phyloP scores from a whole-genome alignment of 2,113 vertebrate genomes.

The Eurystomus gularis region DNA sequence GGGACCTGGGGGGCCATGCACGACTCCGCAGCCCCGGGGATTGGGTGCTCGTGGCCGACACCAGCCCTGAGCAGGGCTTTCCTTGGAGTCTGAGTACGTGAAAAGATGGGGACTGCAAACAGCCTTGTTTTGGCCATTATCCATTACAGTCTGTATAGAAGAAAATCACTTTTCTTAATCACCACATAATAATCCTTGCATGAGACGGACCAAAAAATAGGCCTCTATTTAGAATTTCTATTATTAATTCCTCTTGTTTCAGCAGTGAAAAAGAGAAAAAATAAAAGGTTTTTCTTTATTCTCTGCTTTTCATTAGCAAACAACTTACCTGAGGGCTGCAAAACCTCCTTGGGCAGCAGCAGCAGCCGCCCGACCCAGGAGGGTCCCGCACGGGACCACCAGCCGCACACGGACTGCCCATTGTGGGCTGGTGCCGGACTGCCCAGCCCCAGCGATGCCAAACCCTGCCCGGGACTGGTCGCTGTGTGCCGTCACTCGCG shows the following conservation, averaged over 20 bases:
- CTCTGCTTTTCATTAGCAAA: not conserved
- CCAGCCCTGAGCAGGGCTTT: too few species aligned
- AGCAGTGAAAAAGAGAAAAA: not conserved
- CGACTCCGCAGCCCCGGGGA: not conserved
- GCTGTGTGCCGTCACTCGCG: too few species aligned
- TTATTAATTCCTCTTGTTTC: not conserved
- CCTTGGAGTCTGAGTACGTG: too few species aligned
- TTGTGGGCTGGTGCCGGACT: too few species aligned
- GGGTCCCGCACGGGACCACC: not conserved
- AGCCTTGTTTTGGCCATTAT: not conserved
- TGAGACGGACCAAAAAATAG: not conserved
- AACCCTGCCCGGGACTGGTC: not conserved
- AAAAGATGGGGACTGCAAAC: not conserved
- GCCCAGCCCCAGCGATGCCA: not conserved
- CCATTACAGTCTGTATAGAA: not conserved
- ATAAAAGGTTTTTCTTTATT: not conserved
- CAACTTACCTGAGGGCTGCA: not conserved
- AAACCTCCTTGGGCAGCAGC: not conserved
- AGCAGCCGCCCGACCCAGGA: not conserved
- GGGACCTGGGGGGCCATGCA: fast-evolving
- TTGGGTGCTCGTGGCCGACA: fast-evolving
- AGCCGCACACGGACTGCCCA: not conserved
- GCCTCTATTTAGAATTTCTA: not conserved
- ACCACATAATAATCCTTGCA: not conserved
- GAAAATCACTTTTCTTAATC: not conserved